Percentiles rank a stretch among this genome's conserved stretches.
Conservation (phyloP, 2,888 invertebrate species). For the Omphaloscelis lunosa region DNA sequence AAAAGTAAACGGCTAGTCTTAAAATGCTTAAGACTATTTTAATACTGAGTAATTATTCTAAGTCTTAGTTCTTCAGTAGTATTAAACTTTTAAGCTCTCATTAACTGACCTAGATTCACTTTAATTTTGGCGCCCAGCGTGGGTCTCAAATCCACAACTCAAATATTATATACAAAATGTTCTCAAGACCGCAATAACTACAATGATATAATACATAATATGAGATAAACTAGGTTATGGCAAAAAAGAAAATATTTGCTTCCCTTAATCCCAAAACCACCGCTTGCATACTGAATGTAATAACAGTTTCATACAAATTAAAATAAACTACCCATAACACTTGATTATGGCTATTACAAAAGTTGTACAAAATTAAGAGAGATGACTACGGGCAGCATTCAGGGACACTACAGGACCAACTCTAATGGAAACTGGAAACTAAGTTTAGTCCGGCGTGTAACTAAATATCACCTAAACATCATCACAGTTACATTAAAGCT, state of each 20-base stretch:
- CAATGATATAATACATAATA: background rate
- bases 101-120: background rate
- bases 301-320: slow-evolving; percentile 52
- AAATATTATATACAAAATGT: background rate
- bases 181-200: background rate
- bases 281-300: slow-evolving; percentile 33
- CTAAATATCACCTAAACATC: slow-evolving; percentile 67
- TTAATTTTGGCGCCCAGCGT: slow-evolving; percentile 39
- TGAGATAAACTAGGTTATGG: background rate
- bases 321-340: slow-evolving; percentile 48
- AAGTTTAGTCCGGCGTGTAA: slow-evolving; percentile 59
- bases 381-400: slow-evolving; percentile 64
- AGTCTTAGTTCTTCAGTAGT: background rate
- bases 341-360: slow-evolving; percentile 65
- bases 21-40: background rate
- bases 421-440: slow-evolving; percentile 71
- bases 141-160: background rate
- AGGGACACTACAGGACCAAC: slow-evolving; percentile 64
- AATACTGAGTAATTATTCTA: background rate
- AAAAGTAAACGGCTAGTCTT: background rate
- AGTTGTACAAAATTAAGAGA: slow-evolving; percentile 68
- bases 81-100: background rate
- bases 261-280: slow-evolving; percentile 27
- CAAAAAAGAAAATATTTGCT: background rate
- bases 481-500: slow-evolving; percentile 50